phyloP scores from a whole-genome alignment of 2,113 vertebrate genomes.

The Eublepharis macularius region DNA sequence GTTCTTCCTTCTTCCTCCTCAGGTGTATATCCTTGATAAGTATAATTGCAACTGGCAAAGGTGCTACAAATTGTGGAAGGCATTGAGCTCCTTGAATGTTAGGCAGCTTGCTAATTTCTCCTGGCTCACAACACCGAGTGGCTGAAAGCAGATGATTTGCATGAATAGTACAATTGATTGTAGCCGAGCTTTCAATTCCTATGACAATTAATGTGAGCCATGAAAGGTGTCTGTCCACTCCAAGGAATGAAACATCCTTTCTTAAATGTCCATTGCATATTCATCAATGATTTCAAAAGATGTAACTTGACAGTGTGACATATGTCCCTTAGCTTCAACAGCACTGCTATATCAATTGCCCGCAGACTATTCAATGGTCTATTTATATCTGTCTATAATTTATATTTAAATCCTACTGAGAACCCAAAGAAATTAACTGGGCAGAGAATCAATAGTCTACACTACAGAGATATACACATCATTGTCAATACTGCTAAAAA shows the following conservation, averaged over 20 bases:
- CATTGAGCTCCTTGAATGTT: conserved; percentile 23
- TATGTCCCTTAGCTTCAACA: neutral
- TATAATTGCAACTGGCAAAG: conserved; percentile 18
- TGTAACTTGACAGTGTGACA: neutral
- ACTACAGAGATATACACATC: neutral
- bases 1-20: conserved; percentile 18
- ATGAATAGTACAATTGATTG: conserved; percentile 39
- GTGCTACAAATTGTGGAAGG: conserved; percentile 34
- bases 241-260: conserved; percentile 25
- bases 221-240: conserved; percentile 3
- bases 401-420: neutral
- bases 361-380: neutral
- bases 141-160: conserved; percentile 46
- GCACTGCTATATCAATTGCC: too few species aligned
- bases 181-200: conserved; percentile 40
- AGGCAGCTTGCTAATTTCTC: conserved; percentile 39
- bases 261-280: neutral
- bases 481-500: neutral
- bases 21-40: conserved; percentile 25
- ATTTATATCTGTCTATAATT: conserved; percentile 24
- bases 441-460: neutral
- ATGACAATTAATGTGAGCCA: conserved; percentile 26
- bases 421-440: neutral
- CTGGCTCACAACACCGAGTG: neutral
- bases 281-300: neutral